Conservation (phyloP, 2,888 invertebrate genomes). For the Cepaea hortensis region DNA sequence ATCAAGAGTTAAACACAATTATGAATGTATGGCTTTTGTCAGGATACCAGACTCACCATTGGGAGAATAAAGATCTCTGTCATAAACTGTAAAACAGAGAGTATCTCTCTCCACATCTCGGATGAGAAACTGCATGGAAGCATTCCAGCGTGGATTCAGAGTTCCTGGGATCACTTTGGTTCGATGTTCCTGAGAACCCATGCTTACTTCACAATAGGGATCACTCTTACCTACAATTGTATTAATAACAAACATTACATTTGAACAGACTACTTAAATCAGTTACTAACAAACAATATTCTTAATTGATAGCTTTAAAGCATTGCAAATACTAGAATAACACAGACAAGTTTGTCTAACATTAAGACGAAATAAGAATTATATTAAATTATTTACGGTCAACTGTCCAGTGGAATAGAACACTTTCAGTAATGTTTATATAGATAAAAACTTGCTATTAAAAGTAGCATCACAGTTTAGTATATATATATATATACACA, state of each 20-base stretch:
- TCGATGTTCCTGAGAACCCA: constrained; percentile 84
- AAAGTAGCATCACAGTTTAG: neutral
- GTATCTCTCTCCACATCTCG: constrained; percentile 83
- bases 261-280: neutral
- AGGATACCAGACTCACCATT: constrained; percentile 79
- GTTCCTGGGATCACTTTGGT: constrained; percentile 81
- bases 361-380: no score
- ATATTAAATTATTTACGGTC: no score
- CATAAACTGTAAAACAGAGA: constrained; percentile 83
- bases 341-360: no score
- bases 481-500: no score
- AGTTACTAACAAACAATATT: neutral
- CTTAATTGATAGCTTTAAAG: no score
- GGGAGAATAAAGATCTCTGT: constrained; percentile 84
- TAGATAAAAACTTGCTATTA: neutral
- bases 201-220: constrained; percentile 85
- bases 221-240: constrained; percentile 79
- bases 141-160: constrained; percentile 83
- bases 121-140: constrained; percentile 86
- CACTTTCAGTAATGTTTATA: neutral
- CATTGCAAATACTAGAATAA: no score
- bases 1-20: no score
- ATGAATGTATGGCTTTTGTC: no score
- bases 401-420: neutral
- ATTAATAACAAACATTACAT: constrained; percentile 5